Conservation (phyloP, 2,888 invertebrate genomes). For the Cantharis rustica region DNA sequence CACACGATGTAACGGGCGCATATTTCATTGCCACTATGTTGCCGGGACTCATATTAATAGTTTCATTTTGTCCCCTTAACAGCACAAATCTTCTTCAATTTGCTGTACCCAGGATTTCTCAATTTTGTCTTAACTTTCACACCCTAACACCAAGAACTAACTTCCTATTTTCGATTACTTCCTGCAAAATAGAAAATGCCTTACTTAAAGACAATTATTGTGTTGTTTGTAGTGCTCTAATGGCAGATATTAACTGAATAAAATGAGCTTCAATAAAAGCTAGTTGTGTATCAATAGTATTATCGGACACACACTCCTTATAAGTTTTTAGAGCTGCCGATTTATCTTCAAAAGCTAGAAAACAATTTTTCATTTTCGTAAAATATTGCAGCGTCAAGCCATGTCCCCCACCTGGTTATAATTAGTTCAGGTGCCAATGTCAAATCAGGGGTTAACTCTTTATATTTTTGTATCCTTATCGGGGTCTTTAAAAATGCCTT, state of each 20-base stretch:
- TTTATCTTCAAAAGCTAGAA: neutral
- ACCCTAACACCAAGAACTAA: neutral
- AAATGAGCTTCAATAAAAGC: neutral
- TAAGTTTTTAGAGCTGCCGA: neutral
- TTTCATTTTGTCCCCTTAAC: neutral
- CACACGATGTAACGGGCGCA: no score
- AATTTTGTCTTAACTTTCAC: slow-evolving; percentile 1
- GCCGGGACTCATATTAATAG: neutral
- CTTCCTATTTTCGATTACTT: neutral
- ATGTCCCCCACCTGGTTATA: no score
- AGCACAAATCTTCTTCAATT: neutral
- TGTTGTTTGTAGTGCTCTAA: neutral
- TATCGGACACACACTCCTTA: neutral
- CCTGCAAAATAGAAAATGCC: neutral
- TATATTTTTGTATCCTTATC: neutral
- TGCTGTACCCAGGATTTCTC: neutral
- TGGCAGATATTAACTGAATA: neutral
- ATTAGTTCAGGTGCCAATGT: no score
- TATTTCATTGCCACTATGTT: no score
- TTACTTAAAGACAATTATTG: neutral
- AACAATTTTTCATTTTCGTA: neutral
- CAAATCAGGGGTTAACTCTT: neutral
- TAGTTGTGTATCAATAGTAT: neutral
- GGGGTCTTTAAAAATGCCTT: slow-evolving; percentile 3
- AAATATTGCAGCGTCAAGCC: no score